A percentile compares a stretch with the other conserved stretches of the same genome.
These are phyloP conservation scores for Himantopus leucocephalus DNA, from an alignment of 2,113 vertebrate species.

Conservation along the genomic window DNA sequence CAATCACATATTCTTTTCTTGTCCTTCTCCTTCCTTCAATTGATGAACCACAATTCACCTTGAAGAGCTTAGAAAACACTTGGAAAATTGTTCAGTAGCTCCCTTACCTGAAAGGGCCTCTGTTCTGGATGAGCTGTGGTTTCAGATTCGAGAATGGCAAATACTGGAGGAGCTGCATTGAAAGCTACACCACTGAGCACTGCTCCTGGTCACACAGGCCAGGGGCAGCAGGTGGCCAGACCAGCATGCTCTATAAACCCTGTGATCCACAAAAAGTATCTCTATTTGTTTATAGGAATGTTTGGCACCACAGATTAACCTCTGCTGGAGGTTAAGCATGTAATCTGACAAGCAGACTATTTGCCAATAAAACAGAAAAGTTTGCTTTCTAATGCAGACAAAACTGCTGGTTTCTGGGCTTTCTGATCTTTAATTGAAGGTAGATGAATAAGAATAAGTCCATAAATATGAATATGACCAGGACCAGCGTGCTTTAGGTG, in stretches of 20 bases:
- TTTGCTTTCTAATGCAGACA: neutral
- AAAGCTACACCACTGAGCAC: fast-evolving
- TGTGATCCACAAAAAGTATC: neutral
- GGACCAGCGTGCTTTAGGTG: neutral
- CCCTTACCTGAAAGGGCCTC: neutral
- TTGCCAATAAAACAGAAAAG: neutral
- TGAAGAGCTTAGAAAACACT: neutral
- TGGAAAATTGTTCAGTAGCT: neutral
- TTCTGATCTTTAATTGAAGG: neutral
- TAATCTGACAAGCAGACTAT: neutral
- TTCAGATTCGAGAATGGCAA: neutral
- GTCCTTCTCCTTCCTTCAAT: neutral
- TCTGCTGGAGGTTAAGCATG: neutral
- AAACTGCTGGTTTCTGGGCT: neutral
- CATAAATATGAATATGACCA: neutral
- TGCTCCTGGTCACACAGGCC: neutral
- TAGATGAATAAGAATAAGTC: neutral
- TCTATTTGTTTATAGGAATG: neutral
- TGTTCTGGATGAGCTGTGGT: neutral
- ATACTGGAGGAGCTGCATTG: neutral
- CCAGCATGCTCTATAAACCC: neutral
- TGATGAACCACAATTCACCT: neutral
- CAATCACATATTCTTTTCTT: neutral
- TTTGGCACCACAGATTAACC: neutral
- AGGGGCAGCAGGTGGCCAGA: neutral